Conservation (phyloP, 2,797 vertebrate species). For the Halcyon chelicuti region DNA sequence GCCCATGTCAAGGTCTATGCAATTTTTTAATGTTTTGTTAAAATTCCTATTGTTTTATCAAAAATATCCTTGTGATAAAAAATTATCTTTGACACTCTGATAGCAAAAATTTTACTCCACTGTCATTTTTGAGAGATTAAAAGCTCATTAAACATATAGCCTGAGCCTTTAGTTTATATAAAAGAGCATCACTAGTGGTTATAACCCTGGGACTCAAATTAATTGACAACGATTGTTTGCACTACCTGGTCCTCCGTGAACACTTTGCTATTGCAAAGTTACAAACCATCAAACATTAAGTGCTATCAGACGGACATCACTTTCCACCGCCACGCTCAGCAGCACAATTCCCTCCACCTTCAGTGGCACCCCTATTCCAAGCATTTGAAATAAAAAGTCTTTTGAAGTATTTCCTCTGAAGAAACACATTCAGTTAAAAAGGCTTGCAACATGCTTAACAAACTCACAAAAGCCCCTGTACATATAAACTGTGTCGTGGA, state of each 20-base stretch:
- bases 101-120: background rate
- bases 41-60: background rate
- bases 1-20: background rate
- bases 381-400: background rate
- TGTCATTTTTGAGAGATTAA: background rate
- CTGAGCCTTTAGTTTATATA: background rate
- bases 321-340: background rate
- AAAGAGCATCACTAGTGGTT: background rate
- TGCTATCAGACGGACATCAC: accelerated
- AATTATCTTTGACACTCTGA: background rate
- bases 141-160: background rate
- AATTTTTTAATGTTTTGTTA: background rate
- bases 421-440: background rate
- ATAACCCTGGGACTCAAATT: background rate
- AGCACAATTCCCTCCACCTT: background rate
- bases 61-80: background rate
- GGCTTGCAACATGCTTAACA: background rate
- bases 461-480: background rate
- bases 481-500: background rate
- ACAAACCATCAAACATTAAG: background rate
- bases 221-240: background rate
- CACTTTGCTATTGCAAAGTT: background rate
- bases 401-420: background rate
- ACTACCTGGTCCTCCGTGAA: background rate
- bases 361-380: background rate